phyloP scores from a whole-genome alignment of 2,113 vertebrate species.

The Fregetta grallaria region DNA sequence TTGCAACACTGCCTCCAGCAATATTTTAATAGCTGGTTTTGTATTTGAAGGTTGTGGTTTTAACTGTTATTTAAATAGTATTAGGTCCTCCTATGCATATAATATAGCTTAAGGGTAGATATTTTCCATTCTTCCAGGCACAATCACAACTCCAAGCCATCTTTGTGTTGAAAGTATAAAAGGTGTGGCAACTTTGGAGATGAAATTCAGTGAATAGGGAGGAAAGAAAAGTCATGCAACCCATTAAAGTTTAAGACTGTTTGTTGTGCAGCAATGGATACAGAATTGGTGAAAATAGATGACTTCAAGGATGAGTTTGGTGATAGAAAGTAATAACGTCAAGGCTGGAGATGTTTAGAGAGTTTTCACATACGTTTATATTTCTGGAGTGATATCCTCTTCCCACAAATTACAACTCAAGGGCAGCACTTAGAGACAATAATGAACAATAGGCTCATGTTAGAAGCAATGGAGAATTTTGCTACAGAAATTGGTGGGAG shows the following conservation, averaged over 20 bases:
- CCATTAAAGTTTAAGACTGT: constrained; percentile 35
- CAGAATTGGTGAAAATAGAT: neutral
- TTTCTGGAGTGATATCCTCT: neutral
- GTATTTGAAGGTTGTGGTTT: constrained; percentile 67
- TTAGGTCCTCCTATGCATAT: constrained; percentile 68
- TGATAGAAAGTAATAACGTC: neutral
- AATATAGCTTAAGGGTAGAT: constrained; percentile 1
- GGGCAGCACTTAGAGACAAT: neutral
- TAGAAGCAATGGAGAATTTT: neutral
- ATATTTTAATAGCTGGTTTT: constrained; percentile 70
- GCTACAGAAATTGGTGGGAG: neutral
- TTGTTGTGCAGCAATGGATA: neutral
- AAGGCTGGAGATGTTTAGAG: neutral
- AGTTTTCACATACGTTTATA: neutral
- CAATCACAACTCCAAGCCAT: constrained; percentile 14
- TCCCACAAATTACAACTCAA: neutral
- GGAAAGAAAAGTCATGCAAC: constrained; percentile 35
- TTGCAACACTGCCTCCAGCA: constrained; percentile 59
- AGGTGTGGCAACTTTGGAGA: constrained; percentile 1
- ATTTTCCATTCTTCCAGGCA: constrained; percentile 26
- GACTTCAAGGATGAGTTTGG: constrained; percentile 13
- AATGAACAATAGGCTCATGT: neutral
- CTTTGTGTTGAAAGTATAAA: constrained; percentile 20
- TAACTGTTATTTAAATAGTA: constrained; percentile 69
- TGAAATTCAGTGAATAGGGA: neutral